phyloP scores from a whole-genome alignment of 2,888 invertebrate genomes.

The Drosophila heteroneura region DNA sequence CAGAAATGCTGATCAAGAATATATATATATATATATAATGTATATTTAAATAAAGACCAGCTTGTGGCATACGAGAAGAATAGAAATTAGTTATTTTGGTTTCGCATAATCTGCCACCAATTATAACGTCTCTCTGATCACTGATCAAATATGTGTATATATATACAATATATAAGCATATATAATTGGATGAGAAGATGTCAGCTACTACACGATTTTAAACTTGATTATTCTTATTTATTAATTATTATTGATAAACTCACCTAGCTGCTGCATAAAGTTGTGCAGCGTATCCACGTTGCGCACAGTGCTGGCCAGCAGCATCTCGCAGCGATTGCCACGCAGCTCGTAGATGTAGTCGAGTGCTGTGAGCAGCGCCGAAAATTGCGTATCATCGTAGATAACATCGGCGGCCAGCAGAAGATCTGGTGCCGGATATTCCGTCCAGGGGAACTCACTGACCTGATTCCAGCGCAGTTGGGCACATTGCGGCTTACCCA shows the following conservation, averaged over 20 bases:
- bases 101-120: neutral
- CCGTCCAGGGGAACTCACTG: conserved; percentile 72
- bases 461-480: conserved; percentile 86
- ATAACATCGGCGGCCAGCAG: conserved; percentile 88
- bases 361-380: conserved; percentile 85
- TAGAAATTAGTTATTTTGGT: neutral
- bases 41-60: neutral
- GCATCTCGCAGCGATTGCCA: conserved; percentile 83
- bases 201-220: no score
- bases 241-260: conserved; percentile 38
- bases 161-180: neutral
- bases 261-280: conserved; percentile 88
- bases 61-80: neutral
- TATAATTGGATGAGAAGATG: neutral
- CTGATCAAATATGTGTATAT: neutral
- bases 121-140: neutral
- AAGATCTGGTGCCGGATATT: conserved; percentile 84
- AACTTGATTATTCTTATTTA: no score
- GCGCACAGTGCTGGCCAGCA: conserved; percentile 88
- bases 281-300: conserved; percentile 88
- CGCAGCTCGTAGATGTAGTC: conserved; percentile 83
- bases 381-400: conserved; percentile 87
- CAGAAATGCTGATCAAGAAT: neutral
- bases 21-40: neutral
- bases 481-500: conserved; percentile 35